Conservation (phyloP, 2,113 vertebrate species). For the Tor tambroides region DNA sequence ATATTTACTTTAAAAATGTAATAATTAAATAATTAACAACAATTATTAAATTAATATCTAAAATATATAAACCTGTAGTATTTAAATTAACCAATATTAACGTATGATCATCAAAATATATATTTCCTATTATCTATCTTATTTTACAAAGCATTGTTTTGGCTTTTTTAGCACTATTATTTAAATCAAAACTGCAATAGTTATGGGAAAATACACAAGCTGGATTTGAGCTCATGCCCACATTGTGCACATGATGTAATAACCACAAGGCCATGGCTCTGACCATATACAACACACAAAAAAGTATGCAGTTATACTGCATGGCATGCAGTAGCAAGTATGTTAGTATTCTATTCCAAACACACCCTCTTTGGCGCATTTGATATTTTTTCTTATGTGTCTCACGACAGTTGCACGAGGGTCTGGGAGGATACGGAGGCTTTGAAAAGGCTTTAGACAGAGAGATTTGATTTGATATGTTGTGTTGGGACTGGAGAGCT, state of each 20-base stretch:
- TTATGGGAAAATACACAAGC: neutral
- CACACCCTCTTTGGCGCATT: neutral
- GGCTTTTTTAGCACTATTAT: too few relatives aligned
- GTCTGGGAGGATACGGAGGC: constrained; percentile 4
- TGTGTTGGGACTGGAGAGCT: neutral
- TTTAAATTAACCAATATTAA: neutral
- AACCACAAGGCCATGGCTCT: neutral
- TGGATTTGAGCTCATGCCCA: neutral
- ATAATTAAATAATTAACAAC: neutral
- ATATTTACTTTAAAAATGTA: too few relatives aligned
- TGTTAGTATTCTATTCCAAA: neutral
- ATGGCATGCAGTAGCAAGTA: neutral
- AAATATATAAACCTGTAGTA: neutral
- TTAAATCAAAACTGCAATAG: too few relatives aligned
- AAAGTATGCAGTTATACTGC: neutral
- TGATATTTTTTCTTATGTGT: neutral
- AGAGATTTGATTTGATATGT: constrained; percentile 18
- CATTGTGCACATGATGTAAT: neutral
- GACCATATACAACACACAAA: neutral
- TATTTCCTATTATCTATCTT: too few relatives aligned
- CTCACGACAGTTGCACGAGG: neutral
- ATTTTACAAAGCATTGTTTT: too few relatives aligned
- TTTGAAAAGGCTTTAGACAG: constrained; percentile 20
- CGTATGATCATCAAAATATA: too few relatives aligned
- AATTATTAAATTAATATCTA: neutral